Evolutionary conservation across 2,888 invertebrate species (phyloP), one percentile per base, ranked within the genome.

Genomic region (Lasioglossum marginatum): DNA sequence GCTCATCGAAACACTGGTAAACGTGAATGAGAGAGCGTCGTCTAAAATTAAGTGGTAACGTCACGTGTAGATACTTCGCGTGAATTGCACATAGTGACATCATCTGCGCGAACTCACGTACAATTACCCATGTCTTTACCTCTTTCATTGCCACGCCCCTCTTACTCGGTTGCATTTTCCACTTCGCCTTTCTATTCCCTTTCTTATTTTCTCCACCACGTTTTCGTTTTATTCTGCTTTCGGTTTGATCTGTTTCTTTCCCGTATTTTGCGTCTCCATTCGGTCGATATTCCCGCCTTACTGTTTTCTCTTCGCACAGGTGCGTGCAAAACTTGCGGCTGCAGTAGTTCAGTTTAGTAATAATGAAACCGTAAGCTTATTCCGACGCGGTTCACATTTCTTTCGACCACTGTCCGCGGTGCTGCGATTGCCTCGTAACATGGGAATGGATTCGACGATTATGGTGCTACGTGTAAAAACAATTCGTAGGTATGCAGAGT

Each of bases 1-100:
- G 52, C 14, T 71, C 71, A 34, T 72, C 74, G 60, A 57, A 72
- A 75, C 68, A 52, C 73, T 79, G 75, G 74, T 76, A 77, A 83
- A 85, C 31, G 48, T 88, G 81, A 88, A 86, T 85, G 88, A 79
- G 81, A 87, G 87, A 86, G 81, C 86, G 73, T 79, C 45, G 82
- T 90, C 91, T 90, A 91, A 92, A 92, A 92, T 92, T 92, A 91
- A 92, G 88, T 85, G 92, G 91, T 88, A 92, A 88, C 90, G 92
- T 92, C 90, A 91, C 89, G 88, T 82, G 86, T 70, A 85, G 48
- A 52, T 52, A 52, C 10, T 68, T 79, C 78, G 83, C 70, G 82
- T 52, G 86, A 81, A 77, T 71, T 68, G 78, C 52, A 10, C 71
- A 48, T 37, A 80, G 79, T 89, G 91, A 91, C 91, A 87, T 89